These are phyloP conservation scores for Drosophila orosa DNA, from an alignment of 1,140 invertebrate species.

Conservation along the genomic window DNA sequence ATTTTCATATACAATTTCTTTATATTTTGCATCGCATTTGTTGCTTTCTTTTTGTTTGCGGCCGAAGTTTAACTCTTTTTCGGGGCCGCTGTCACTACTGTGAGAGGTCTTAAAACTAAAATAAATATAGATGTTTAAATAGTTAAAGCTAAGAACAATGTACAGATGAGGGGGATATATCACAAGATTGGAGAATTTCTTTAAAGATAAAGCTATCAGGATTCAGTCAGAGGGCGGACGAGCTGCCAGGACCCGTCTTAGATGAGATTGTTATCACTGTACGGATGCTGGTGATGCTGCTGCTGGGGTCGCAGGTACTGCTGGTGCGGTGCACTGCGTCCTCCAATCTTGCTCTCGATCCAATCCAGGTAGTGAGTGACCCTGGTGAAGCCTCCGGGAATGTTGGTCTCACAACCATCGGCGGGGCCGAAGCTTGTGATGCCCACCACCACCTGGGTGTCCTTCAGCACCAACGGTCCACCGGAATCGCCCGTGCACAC, in stretches of 20 bases:
- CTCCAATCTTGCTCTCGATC: constrained; percentile 78
- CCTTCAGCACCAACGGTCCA: constrained; percentile 75
- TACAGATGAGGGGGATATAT: constrained; percentile 64
- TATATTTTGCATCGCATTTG: constrained; percentile 49
- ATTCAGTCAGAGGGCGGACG: constrained; percentile 62
- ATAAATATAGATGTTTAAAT: constrained; percentile 76
- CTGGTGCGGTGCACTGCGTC: constrained; percentile 17
- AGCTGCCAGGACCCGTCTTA: constrained; percentile 23
- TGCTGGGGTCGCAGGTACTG: constrained; percentile 17
- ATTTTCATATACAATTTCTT: constrained; percentile 57
- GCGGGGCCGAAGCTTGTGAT: constrained; percentile 81
- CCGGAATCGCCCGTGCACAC: constrained; percentile 81
- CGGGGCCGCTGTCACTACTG: constrained; percentile 12
- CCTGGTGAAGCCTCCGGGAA: constrained; percentile 77
- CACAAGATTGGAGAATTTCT: constrained; percentile 63
- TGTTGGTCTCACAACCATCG: constrained; percentile 78
- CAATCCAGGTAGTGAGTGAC: constrained; percentile 80
- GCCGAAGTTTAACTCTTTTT: constrained; percentile 19
- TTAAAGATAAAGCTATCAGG: constrained; percentile 66
- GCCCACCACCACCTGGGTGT: constrained; percentile 74
- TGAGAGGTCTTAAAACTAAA: constrained; percentile 61
- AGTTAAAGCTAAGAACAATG: constrained; percentile 60
- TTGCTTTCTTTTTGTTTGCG: constrained; percentile 63
- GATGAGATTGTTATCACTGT: constrained; percentile 72
- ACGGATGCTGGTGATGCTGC: constrained; percentile 30